Conservation (phyloP, 2,888 invertebrate species). For the Chironomus riparius region DNA sequence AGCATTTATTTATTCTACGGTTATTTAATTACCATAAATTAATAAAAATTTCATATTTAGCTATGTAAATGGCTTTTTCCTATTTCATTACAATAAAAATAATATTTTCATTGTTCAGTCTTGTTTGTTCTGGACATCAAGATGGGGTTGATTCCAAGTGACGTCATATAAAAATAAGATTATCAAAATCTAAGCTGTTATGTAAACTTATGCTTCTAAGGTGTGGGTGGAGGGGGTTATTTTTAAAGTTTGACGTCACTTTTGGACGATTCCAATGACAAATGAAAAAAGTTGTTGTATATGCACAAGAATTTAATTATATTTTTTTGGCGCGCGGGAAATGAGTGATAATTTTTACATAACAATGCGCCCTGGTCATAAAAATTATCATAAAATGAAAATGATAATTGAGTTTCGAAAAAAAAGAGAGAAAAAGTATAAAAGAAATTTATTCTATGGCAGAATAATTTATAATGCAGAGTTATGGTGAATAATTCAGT, state of each 20-base stretch:
- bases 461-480: conserved; percentile 3
- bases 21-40: neutral
- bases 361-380: conserved; percentile 2
- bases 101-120: too few relatives aligned
- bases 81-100: neutral
- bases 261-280: neutral
- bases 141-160: too few relatives aligned
- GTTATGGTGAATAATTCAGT: neutral
- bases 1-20: neutral
- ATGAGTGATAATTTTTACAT: conserved; percentile 10
- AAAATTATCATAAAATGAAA: conserved; percentile 10
- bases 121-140: too few relatives aligned
- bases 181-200: too few relatives aligned
- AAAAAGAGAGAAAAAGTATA: neutral
- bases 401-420: conserved; percentile 4
- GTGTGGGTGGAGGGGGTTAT: too few relatives aligned
- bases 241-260: too few relatives aligned
- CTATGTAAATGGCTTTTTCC: conserved; percentile 2
- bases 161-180: too few relatives aligned
- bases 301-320: neutral
- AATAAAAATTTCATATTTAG: neutral
- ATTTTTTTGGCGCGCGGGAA: neutral
- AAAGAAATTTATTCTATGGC: neutral
- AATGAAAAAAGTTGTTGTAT: neutral
- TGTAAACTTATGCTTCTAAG: too few relatives aligned